Evolutionary conservation across 1,140 invertebrate species (phyloP).

Genomic region (Tetraneura akinire): DNA sequence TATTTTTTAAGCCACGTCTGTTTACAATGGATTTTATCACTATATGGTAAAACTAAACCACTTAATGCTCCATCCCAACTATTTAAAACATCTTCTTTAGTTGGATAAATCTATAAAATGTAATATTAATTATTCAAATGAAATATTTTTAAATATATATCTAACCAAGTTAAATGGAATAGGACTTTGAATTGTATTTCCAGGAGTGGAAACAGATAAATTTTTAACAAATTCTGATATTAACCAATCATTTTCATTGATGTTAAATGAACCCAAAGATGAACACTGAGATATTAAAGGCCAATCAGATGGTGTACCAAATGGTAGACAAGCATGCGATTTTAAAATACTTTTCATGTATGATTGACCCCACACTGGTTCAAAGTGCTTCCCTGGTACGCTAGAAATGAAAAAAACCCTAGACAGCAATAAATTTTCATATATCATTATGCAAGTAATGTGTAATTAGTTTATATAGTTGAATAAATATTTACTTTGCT

Average conservation of each 20-base stretch:
- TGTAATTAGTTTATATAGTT: background rate
- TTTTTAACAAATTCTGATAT: slow-evolving; percentile 30
- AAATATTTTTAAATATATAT: slow-evolving; percentile 1
- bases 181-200: background rate
- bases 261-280: slow-evolving; percentile 84
- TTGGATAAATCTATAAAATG: slow-evolving; percentile 67
- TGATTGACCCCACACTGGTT: slow-evolving; percentile 71
- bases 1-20: slow-evolving; percentile 80
- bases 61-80: slow-evolving; percentile 83
- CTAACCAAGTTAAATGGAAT: slow-evolving; percentile 13
- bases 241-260: slow-evolving; percentile 69
- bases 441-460: background rate
- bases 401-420: slow-evolving; percentile 85
- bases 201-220: background rate
- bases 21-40: slow-evolving; percentile 75
- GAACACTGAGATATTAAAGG: slow-evolving; percentile 81
- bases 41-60: slow-evolving; percentile 89
- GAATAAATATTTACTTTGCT: slow-evolving; percentile 69
- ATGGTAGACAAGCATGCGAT: slow-evolving; percentile 66
- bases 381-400: slow-evolving; percentile 75
- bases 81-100: slow-evolving; percentile 74
- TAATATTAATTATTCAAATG: slow-evolving; percentile 1
- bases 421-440: slow-evolving; percentile 54
- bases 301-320: slow-evolving; percentile 66
- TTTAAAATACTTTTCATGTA: slow-evolving; percentile 68